These are phyloP conservation scores for Aphelenchoides avenae DNA, from an alignment of 1,140 invertebrate species.

Conservation along the genomic window DNA sequence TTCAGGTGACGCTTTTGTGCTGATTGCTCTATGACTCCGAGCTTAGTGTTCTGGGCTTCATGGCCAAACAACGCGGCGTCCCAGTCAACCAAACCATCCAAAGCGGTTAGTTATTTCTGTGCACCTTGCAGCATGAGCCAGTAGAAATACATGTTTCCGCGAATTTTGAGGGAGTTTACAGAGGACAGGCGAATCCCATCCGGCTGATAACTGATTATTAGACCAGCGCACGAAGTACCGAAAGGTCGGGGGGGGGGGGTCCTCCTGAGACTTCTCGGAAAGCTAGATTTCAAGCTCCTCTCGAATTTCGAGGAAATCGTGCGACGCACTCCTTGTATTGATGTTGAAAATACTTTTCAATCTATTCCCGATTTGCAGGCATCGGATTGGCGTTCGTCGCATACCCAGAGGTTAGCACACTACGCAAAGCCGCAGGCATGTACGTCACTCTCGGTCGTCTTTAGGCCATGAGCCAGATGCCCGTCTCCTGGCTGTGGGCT, in stretches of 20 bases:
- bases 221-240: no score
- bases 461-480: constrained; percentile 60
- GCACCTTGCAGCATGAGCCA: no score
- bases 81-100: constrained; percentile 66
- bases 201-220: no score
- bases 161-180: no score
- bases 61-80: constrained; percentile 61
- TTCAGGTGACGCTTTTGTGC: neutral
- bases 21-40: constrained; percentile 65
- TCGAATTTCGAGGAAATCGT: constrained; percentile 4
- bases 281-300: neutral
- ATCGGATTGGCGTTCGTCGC: constrained; percentile 48
- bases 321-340: neutral
- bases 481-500: constrained; percentile 62
- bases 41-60: constrained; percentile 68
- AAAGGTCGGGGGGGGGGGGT: no score
- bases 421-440: neutral
- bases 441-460: constrained; percentile 57
- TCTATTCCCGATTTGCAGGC: neutral
- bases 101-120: no score
- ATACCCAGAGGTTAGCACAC: constrained; percentile 57
- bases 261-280: no score
- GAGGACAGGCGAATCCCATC: no score
- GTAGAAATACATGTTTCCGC: neutral
- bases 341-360: neutral